Evolutionary conservation across 2,113 vertebrate species (phyloP).

Genomic region (Pandion haliaetus): DNA sequence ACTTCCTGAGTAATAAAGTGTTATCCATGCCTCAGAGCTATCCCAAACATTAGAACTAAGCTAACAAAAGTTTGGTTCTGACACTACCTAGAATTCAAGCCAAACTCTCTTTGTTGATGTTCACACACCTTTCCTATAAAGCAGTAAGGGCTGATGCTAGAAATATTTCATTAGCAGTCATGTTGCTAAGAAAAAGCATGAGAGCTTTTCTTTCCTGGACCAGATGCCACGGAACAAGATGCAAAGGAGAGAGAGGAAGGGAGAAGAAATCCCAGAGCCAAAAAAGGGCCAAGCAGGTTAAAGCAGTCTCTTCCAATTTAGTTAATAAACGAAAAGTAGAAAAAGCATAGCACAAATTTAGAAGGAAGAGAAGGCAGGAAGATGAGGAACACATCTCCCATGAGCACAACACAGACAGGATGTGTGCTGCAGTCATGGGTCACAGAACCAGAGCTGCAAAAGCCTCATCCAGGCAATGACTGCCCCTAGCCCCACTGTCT

Average conservation of each 20-base stretch:
- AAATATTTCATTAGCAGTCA: neutral
- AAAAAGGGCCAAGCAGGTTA: neutral
- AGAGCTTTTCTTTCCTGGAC: neutral
- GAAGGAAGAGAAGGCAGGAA: neutral
- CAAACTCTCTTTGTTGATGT: neutral
- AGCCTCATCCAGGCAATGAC: neutral
- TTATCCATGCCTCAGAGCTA: neutral
- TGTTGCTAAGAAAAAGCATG: neutral
- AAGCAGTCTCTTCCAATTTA: neutral
- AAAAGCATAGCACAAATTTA: neutral
- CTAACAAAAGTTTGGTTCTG: neutral
- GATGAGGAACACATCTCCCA: neutral
- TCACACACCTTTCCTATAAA: neutral
- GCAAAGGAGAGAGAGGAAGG: neutral
- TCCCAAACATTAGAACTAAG: neutral
- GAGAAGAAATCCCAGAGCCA: neutral
- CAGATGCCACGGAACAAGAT: neutral
- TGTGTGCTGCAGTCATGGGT: neutral
- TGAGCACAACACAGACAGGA: no score
- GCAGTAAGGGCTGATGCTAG: neutral
- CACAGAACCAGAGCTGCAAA: neutral
- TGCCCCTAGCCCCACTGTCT: neutral
- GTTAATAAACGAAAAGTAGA: neutral
- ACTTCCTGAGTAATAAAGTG: neutral
- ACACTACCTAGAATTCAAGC: neutral